Conservation (phyloP, 2,888 invertebrate species). For the Eulithis prunata region DNA sequence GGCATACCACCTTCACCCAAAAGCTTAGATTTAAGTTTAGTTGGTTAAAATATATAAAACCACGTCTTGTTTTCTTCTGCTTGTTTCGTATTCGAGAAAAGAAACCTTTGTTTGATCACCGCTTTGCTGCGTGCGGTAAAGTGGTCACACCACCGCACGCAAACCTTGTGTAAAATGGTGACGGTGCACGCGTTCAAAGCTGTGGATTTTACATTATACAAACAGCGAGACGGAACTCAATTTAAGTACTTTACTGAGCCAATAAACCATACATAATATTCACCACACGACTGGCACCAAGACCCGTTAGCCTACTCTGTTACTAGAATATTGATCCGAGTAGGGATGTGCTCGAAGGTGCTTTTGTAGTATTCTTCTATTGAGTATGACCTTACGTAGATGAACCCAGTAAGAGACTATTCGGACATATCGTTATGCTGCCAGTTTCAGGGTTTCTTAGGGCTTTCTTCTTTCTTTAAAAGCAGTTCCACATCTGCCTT, state of each 20-base stretch:
- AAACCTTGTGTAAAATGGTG: background rate
- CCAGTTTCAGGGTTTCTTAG: too few species aligned
- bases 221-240: conserved; percentile 41
- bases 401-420: background rate
- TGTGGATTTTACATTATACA: conserved; percentile 28
- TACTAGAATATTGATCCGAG: conserved; percentile 67
- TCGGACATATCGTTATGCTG: too few species aligned
- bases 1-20: too few species aligned
- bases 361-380: background rate
- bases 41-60: background rate
- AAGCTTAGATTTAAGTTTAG: too few species aligned
- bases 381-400: too few species aligned
- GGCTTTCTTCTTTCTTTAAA: too few species aligned
- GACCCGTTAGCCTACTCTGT: conserved; percentile 68
- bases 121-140: background rate
- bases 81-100: conserved; percentile 6
- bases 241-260: conserved; percentile 34
- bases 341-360: conserved; percentile 17
- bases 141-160: background rate
- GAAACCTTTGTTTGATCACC: conserved; percentile 10
- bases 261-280: conserved; percentile 62
- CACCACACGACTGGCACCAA: conserved; percentile 55
- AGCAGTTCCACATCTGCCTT: too few species aligned
- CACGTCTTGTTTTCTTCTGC: background rate
- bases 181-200: conserved; percentile 19